Conservation (phyloP, 1,140 invertebrate genomes). For the Temnothorax longispinosus region DNA sequence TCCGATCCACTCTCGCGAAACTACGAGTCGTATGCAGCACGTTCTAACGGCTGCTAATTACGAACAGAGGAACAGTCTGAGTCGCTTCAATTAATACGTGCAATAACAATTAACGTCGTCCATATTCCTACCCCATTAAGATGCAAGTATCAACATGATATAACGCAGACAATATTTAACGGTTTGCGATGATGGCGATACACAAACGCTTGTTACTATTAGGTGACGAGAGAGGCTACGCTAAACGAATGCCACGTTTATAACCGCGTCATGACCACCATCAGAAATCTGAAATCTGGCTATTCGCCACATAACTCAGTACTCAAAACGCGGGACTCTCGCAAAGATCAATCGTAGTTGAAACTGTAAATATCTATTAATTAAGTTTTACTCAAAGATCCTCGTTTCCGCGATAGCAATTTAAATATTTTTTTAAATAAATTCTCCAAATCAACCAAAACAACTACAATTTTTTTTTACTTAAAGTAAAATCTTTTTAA, state of each 20-base stretch:
- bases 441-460: neutral
- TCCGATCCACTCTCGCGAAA: conserved; percentile 5
- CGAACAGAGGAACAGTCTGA: neutral
- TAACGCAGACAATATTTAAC: conserved; percentile 12
- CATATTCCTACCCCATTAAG: neutral
- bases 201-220: conserved; percentile 56
- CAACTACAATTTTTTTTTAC: neutral
- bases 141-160: neutral
- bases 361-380: no score
- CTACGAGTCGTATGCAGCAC: neutral
- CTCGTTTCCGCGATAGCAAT: neutral
- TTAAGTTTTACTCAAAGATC: neutral
- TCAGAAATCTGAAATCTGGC: conserved; percentile 52
- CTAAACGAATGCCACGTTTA: conserved; percentile 61
- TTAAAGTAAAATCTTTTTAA: neutral
- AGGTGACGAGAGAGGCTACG: conserved; percentile 43
- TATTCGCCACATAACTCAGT: conserved; percentile 44
- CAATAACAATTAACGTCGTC: conserved; percentile 32
- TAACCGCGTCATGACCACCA: conserved; percentile 16
- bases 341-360: neutral
- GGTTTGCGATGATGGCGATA: neutral
- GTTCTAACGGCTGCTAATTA: conserved; percentile 46
- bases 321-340: neutral
- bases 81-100: conserved; percentile 19
- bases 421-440: neutral